These are phyloP conservation scores for Gymnosoma rotundatum DNA, from an alignment of 2,888 invertebrate genomes.

Conservation along the genomic window DNA sequence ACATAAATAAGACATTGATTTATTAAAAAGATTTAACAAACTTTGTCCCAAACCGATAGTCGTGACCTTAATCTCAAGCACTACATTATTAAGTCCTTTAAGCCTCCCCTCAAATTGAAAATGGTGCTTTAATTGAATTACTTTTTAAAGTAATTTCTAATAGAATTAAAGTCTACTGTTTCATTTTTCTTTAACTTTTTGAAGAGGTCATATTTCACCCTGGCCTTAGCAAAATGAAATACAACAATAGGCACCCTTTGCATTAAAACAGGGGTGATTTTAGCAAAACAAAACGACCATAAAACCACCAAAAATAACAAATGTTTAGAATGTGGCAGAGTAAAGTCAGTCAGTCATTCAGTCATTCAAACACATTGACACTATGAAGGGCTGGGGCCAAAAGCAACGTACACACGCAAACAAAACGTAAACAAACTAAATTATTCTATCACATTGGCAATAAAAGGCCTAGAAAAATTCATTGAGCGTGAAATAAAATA, in stretches of 20 bases:
- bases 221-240: neutral
- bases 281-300: conserved; percentile 33
- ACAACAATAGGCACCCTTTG: neutral
- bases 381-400: conserved; percentile 20
- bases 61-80: no score
- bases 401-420: no score
- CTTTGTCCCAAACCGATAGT: no score
- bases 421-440: conserved; percentile 29
- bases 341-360: conserved; percentile 6
- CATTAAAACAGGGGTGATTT: conserved; percentile 27
- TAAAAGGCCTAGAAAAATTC: conserved; percentile 54
- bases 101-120: no score
- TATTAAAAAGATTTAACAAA: no score
- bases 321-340: conserved; percentile 2
- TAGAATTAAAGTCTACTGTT: conserved; percentile 22
- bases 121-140: conserved; percentile 3
- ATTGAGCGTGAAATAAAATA: conserved; percentile 70
- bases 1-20: no score
- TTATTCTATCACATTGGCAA: conserved; percentile 63
- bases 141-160: conserved; percentile 20
- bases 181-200: neutral
- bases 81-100: no score
- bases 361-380: conserved; percentile 35
- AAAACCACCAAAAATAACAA: conserved; percentile 41
- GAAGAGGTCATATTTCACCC: conserved; percentile 32